Conservation (phyloP, 2,113 vertebrate genomes). For the Otus sunia region DNA sequence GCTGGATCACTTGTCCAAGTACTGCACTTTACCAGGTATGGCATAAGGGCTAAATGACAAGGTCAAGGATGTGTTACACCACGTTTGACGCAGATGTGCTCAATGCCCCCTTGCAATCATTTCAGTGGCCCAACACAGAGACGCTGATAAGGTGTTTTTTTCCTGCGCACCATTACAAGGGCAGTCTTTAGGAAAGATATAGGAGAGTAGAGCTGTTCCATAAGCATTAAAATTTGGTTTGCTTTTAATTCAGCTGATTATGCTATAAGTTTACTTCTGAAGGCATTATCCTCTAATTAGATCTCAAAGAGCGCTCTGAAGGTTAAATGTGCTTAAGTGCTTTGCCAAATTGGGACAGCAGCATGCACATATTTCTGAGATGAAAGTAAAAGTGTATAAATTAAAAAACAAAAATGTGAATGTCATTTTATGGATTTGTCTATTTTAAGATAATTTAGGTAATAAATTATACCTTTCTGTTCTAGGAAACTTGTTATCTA, state of each 20-base stretch:
- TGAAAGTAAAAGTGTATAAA: background rate
- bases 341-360: background rate
- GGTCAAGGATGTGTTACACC: background rate
- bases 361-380: background rate
- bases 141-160: background rate
- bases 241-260: background rate
- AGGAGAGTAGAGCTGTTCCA: background rate
- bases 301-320: background rate
- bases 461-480: background rate
- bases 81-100: background rate
- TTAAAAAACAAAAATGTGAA: background rate
- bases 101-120: background rate
- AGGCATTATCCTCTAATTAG: background rate
- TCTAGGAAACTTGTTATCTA: background rate
- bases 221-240: background rate
- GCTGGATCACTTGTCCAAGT: background rate
- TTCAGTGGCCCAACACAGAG: background rate
- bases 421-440: background rate
- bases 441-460: background rate
- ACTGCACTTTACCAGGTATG: background rate
- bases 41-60: background rate
- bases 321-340: background rate
- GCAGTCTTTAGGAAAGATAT: background rate
- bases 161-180: background rate
- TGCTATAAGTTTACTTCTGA: background rate